Evolutionary conservation across 2,888 invertebrate species (phyloP).

Genomic region (Netelia inedita): DNA sequence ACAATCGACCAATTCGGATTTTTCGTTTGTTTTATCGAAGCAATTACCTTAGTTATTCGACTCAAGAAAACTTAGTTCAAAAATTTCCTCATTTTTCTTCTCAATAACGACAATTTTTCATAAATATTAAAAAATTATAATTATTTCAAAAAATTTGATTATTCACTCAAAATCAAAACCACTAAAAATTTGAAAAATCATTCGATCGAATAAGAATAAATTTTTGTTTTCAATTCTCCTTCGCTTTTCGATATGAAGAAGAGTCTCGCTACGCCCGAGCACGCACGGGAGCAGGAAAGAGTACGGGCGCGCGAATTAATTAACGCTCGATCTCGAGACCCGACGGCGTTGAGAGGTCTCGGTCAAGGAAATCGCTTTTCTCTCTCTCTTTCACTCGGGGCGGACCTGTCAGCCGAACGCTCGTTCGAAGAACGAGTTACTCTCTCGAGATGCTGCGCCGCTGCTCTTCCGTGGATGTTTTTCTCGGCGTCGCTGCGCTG

Average conservation of each 20-base stretch:
- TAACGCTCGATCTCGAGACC: conserved; percentile 40
- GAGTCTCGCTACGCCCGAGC: not conserved
- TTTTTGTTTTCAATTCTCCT: not conserved
- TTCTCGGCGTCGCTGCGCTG: not conserved
- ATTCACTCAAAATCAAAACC: no score
- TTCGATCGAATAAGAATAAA: not conserved
- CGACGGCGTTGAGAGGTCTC: conserved; percentile 59
- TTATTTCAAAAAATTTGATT: no score
- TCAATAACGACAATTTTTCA: no score
- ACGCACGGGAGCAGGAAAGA: not conserved
- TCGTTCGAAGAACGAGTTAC: conserved; percentile 55
- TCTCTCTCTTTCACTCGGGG: conserved; percentile 1
- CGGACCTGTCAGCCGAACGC: conserved; percentile 49
- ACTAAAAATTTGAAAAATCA: no score
- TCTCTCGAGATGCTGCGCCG: conserved; percentile 13
- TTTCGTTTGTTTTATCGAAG: no score
- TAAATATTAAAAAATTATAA: no score
- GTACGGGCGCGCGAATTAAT: conserved; percentile 35
- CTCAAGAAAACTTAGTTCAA: no score
- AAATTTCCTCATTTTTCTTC: no score
- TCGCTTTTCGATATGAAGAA: not conserved
- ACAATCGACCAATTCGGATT: no score
- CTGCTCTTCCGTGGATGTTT: conserved; percentile 36
- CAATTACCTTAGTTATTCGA: no score
- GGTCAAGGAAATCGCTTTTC: conserved; percentile 65